Base-by-base conservation (phyloP, 1,140 invertebrate species). In the Heliconius hewitsoni region DNA sequence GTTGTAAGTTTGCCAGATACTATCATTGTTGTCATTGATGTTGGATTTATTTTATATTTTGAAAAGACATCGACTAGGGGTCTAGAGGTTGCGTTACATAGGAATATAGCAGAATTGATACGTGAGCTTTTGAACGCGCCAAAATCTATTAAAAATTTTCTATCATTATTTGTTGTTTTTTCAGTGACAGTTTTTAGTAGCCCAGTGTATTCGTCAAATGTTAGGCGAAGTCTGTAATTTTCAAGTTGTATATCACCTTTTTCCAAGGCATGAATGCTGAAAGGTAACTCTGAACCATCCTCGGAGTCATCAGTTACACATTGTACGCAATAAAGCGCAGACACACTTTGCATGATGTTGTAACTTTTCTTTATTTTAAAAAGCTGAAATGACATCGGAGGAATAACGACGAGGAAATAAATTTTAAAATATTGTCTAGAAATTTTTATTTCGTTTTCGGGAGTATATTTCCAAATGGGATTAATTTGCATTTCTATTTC, bases 211-310 rank as follows among this genome's bases (percentile, higher is more conserved):
- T 97, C 97, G 81, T 97, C 97, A 83, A 98, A 97, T 39, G 97
- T 86, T 1, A 97, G 90, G 71, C 96, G 96, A 85, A 97, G 93
- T 77, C 96, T 95, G 55, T 96, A 95, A 87, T 97, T 98, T 86
- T 98, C 97, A 8, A 98, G 85, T 86, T 97, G 96, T 42, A 98
- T 96, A 84, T 97, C 97, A 23, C 97, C 97, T 2, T 95, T 89
- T 81, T 92, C 84, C 79, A 94, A 76, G 77, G 96, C 96, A 82
- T 96, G 96, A 5, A 96, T 95, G 79, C 95, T 96, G 73, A 97
- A 90, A 42, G 87, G 89, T 84, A 94, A 90, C 74, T 86, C 73
- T 8, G 83, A 71, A n/a, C 77, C 81, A 60, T 80, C 81, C 73
- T 82, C 84, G 13, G 81, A 78, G 55, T 89, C 86, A 16, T 96